Conservation (phyloP, 1,140 invertebrate genomes). For the Eurosta solidaginis region DNA sequence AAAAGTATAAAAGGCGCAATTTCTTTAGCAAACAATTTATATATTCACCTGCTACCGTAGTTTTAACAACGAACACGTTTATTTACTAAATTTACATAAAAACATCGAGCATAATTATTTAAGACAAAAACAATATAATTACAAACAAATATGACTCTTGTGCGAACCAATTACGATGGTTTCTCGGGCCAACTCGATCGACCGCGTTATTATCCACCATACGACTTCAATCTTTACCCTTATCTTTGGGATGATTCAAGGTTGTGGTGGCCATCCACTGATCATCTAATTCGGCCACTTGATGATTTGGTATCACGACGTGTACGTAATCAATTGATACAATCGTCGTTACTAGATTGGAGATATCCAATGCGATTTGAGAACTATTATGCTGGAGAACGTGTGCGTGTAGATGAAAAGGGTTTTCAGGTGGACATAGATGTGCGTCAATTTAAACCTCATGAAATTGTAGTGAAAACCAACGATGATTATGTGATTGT, state of each 20-base stretch:
- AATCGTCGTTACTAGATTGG: conserved; percentile 50
- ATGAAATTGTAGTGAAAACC: conserved; percentile 87
- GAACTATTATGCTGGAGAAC: conserved; percentile 63
- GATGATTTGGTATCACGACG: conserved; percentile 53
- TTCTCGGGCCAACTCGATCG: conserved; percentile 50
- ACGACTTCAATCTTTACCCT: conserved; percentile 50
- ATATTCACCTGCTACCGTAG: background rate
- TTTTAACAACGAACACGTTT: background rate
- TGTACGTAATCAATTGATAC: conserved; percentile 51
- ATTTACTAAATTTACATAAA: background rate
- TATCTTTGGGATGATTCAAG: conserved; percentile 55
- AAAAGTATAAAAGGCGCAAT: conserved; percentile 1
- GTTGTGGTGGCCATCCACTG: conserved; percentile 43
- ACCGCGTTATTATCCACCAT: conserved; percentile 46
- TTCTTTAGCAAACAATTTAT: background rate
- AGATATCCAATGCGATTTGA: conserved; percentile 53
- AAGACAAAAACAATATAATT: background rate
- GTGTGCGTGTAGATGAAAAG: conserved; percentile 68
- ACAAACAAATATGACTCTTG: conserved; percentile 45
- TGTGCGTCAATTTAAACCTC: conserved; percentile 82
- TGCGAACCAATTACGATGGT: conserved; percentile 52
- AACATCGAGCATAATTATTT: background rate
- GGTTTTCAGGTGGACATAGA: conserved; percentile 81
- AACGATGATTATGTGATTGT: conserved; percentile 77
- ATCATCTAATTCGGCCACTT: conserved; percentile 38